phyloP scores from a whole-genome alignment of 1,140 invertebrate genomes.

The Phymastichus coffea region DNA sequence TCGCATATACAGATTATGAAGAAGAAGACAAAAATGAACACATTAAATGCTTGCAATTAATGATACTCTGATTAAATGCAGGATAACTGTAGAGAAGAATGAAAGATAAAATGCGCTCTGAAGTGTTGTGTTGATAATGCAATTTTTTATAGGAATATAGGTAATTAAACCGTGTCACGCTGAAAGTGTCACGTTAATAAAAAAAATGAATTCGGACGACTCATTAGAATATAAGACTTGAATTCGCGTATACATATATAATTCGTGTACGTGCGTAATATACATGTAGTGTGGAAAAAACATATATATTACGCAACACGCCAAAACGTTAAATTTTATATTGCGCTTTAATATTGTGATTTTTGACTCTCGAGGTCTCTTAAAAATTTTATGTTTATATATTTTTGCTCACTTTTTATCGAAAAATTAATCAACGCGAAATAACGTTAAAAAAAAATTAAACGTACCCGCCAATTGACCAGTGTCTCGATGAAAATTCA shows the following conservation, averaged over 20 bases:
- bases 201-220: slow-evolving; percentile 33
- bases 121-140: slow-evolving; percentile 6
- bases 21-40: slow-evolving; percentile 1
- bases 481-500: no score
- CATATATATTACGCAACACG: slow-evolving; percentile 21
- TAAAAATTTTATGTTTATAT: slow-evolving; percentile 18
- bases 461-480: not conserved
- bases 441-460: not conserved
- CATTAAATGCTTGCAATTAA: slow-evolving; percentile 50
- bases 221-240: slow-evolving; percentile 48
- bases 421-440: not conserved
- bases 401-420: not conserved
- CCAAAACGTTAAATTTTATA: slow-evolving; percentile 35
- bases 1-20: slow-evolving; percentile 51
- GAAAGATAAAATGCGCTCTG: slow-evolving; percentile 20
- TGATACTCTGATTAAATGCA: slow-evolving; percentile 47
- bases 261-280: slow-evolving; percentile 36
- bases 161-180: slow-evolving; percentile 46
- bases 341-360: slow-evolving; percentile 43
- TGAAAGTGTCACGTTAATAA: slow-evolving; percentile 44
- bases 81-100: slow-evolving; percentile 32
- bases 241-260: slow-evolving; percentile 24
- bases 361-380: slow-evolving; percentile 41
- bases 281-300: slow-evolving; percentile 29
- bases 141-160: slow-evolving; percentile 21